These are phyloP conservation scores for Oceanodroma leucorhoa DNA, from an alignment of 2,797 vertebrate genomes.

Conservation along the genomic window DNA sequence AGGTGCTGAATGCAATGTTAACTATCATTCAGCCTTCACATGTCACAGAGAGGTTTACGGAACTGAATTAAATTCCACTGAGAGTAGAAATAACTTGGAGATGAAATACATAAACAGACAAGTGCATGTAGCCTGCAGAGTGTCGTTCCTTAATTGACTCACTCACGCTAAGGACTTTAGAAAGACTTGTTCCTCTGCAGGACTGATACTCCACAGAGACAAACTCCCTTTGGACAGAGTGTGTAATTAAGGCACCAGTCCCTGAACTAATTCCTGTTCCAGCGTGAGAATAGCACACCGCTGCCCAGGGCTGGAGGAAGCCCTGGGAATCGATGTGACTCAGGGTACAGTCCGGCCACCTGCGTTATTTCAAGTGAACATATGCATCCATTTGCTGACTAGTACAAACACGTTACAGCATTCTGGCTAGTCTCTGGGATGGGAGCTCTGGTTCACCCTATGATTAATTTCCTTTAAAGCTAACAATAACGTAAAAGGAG, in stretches of 20 bases:
- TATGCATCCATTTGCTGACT: background rate
- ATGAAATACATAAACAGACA: background rate
- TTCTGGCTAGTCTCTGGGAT: background rate
- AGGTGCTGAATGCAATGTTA: background rate
- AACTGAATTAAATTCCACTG: background rate
- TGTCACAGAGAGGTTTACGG: background rate
- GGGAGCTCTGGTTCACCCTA: background rate
- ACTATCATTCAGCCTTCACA: background rate
- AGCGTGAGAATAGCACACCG: background rate
- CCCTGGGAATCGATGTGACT: background rate
- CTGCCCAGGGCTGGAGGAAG: background rate
- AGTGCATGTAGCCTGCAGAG: background rate
- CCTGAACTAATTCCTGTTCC: background rate
- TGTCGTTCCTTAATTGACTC: background rate
- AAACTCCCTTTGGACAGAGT: background rate
- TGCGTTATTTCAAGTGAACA: background rate
- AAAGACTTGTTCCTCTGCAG: background rate
- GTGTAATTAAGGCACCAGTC: background rate
- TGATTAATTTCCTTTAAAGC: slow-evolving; percentile 26
- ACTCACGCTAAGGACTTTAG: accelerated
- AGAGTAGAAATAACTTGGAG: background rate
- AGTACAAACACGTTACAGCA: background rate
- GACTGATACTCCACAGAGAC: background rate
- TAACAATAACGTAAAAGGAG: background rate
- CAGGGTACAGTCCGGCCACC: background rate